Evolutionary conservation across 2,113 vertebrate genomes (phyloP), one percentile per base, ranked within the genome.

Genomic region (Thalassoma bifasciatum): DNA sequence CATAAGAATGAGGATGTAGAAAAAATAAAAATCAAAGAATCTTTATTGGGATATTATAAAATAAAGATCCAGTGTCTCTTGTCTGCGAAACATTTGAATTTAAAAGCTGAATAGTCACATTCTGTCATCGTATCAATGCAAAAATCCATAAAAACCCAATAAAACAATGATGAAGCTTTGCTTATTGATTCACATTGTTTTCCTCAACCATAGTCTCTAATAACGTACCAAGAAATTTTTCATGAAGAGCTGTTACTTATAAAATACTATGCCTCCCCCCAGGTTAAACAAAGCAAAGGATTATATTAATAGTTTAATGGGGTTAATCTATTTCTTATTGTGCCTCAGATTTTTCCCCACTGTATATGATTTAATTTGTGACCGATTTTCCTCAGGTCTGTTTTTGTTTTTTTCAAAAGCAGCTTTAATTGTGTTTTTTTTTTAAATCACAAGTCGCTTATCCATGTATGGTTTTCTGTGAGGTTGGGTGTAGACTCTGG

Each of bases 141-240:
- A 59, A 69, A 40, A 38, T 46, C 13, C 8, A 38, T 2, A 30
- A 38, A 65, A 65, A 23, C 37, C 61, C 47, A 51, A 19, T 51
- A 1, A 24, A 17, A 36, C n/a, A 13, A 19, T 13, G 1, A 16
- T 36, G 46, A n/a, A 51, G 26, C 21, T 65, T 22, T 60, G 47
- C 9, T 40, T 44, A 61, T 53, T 40, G 53, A 58, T 71, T 58
- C 46, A 36, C 10, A 38, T 5, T 9, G 2, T 22, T 50, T 12
- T 4, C 47, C 26, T 9, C 24, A 46, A 30, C 7, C 0, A 22
- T 22, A 49, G 46, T 8, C 19, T n/a, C 8, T 49, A n/a, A 49
- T 49, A 49, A 13, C 17, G 9, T 19, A 9, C 17, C 46, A 17
- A 49, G 46, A 5, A 21, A 16, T 21, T 8, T 49, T 49, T 8